phyloP scores from a whole-genome alignment of 2,888 invertebrate species.

The Eristalinus aeneus region DNA sequence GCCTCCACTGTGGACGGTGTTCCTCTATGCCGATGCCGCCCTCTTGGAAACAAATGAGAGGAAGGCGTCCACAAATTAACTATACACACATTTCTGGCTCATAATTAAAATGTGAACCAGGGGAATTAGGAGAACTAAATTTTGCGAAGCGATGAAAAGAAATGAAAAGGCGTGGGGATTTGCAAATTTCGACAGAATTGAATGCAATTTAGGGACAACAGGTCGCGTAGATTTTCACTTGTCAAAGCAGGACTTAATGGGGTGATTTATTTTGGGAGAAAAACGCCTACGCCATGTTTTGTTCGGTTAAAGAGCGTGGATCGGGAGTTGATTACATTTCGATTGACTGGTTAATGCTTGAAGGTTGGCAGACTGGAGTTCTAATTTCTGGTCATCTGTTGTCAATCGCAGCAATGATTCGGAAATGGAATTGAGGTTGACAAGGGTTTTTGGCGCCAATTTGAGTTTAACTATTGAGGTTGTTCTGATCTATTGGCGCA shows the following conservation, averaged over 20 bases:
- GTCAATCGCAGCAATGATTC: no score
- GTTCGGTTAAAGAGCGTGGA: neutral
- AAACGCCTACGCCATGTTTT: neutral
- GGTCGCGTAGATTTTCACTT: neutral
- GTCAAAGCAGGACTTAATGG: neutral
- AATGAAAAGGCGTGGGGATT: neutral
- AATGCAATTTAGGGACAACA: neutral
- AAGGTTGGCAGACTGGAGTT: neutral
- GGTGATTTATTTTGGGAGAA: neutral
- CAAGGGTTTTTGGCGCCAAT: no score
- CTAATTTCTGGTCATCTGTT: no score
- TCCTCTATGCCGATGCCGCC: neutral
- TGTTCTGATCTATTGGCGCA: no score
- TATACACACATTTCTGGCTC: conserved; percentile 17
- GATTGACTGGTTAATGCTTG: neutral
- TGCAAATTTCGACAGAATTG: neutral
- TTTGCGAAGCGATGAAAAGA: neutral
- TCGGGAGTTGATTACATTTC: neutral
- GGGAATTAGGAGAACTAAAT: conserved; percentile 16
- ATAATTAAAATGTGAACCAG: conserved; percentile 45
- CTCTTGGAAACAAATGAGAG: neutral
- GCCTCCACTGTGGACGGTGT: neutral
- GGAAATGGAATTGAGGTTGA: no score
- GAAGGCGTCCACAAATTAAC: conserved; percentile 7
- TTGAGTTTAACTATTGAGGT: no score